Evolutionary conservation across 2,797 vertebrate species (phyloP).

Genomic region (Novumbra hubbsi): DNA sequence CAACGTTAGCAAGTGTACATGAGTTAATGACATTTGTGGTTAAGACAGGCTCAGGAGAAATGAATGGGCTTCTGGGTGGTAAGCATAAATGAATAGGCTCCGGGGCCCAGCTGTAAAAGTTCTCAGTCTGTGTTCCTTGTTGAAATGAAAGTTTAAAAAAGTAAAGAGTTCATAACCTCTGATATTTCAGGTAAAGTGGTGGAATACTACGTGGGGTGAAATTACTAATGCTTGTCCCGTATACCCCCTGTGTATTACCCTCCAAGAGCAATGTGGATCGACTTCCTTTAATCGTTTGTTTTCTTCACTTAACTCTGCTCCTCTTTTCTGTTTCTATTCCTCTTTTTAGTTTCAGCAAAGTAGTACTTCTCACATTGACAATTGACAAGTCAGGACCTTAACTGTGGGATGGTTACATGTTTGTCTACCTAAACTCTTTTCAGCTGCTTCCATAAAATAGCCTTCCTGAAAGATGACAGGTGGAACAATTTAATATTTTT

Average conservation of each 20-base stretch:
- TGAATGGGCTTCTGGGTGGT: constrained; percentile 6
- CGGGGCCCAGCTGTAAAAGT: too few species aligned
- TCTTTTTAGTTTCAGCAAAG: constrained; percentile 16
- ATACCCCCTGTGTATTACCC: neutral
- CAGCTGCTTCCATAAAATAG: constrained; percentile 18
- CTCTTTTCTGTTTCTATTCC: constrained; percentile 20
- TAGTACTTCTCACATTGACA: constrained; percentile 19
- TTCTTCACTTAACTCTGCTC: neutral
- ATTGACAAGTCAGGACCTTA: neutral
- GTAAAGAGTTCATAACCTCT: constrained; percentile 10
- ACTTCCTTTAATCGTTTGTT: constrained; percentile 1
- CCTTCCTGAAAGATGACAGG: constrained; percentile 17
- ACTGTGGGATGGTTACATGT: neutral
- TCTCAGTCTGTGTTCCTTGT: too few species aligned
- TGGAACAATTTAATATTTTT: constrained; percentile 26
- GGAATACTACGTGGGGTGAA: neutral
- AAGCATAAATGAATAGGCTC: too few species aligned
- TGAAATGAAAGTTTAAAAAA: too few species aligned
- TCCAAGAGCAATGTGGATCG: neutral
- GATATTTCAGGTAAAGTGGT: constrained; percentile 21
- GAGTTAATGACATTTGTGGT: constrained; percentile 26
- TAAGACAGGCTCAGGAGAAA: constrained; percentile 21
- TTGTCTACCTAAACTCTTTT: constrained; percentile 5
- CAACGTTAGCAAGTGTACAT: too few species aligned
- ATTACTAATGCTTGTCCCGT: neutral